phyloP scores from a whole-genome alignment of 1,140 invertebrate species.

The Doryteuthis pealeii region DNA sequence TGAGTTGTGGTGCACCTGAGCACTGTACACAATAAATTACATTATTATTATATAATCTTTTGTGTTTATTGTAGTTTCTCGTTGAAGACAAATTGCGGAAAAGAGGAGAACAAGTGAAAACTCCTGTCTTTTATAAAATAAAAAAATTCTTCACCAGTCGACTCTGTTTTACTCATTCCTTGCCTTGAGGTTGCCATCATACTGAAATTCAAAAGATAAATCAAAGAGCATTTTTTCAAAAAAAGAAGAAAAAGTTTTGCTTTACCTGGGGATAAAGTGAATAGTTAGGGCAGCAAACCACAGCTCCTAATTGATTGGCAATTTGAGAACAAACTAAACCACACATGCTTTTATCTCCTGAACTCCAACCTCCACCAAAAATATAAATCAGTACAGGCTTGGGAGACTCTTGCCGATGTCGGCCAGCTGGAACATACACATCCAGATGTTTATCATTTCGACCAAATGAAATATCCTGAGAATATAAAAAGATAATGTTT shows the following conservation, averaged over 20 bases:
- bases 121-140: too few relatives aligned
- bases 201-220: too few relatives aligned
- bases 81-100: too few relatives aligned
- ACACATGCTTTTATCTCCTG: conserved; percentile 56
- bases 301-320: conserved; percentile 38
- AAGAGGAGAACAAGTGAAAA: too few relatives aligned
- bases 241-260: neutral
- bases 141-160: too few relatives aligned
- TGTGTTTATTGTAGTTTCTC: too few relatives aligned
- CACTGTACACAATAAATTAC: too few relatives aligned
- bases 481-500: conserved; percentile 7
- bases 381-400: conserved; percentile 54
- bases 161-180: too few relatives aligned
- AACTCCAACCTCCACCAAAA: conserved; percentile 54
- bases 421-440: conserved; percentile 39
- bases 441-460: conserved; percentile 50
- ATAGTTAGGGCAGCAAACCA: conserved; percentile 56
- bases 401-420: neutral
- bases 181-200: too few relatives aligned
- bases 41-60: too few relatives aligned
- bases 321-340: conserved; percentile 49
- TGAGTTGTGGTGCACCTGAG: too few relatives aligned
- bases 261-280: conserved; percentile 55
- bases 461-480: conserved; percentile 52
- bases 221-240: too few relatives aligned